phyloP scores from a whole-genome alignment of 2,888 invertebrate genomes.

The Drosophila hawaiiensis region DNA sequence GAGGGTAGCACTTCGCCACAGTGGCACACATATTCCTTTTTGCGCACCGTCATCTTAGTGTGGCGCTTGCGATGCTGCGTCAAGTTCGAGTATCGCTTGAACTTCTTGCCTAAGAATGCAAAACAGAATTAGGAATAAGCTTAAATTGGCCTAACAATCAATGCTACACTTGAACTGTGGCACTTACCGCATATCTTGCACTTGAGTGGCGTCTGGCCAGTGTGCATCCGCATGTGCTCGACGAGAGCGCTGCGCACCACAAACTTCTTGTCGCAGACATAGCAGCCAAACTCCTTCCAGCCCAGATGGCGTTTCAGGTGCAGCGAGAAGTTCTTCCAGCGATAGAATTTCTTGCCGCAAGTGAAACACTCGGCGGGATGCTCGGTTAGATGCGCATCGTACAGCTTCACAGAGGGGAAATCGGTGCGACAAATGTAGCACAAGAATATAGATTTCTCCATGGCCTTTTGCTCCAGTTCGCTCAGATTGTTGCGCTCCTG shows the following conservation, averaged over 20 bases:
- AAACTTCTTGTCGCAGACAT: conserved; percentile 93
- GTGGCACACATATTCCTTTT: conserved; percentile 90
- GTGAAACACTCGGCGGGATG: conserved; percentile 94
- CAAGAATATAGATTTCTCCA: conserved; percentile 84
- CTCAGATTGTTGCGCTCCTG: conserved; percentile 80
- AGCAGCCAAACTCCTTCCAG: conserved; percentile 90
- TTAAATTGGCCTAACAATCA: neutral
- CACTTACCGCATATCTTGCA: conserved; percentile 90
- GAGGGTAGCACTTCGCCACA: conserved; percentile 94
- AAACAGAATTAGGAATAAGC: neutral
- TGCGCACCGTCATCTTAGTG: conserved; percentile 89
- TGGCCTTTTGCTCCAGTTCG: conserved; percentile 82
- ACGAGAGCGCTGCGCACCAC: conserved; percentile 92
- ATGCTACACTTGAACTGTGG: neutral
- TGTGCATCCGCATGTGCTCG: conserved; percentile 94
- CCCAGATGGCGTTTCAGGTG: conserved; percentile 93
- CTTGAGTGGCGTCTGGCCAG: conserved; percentile 92
- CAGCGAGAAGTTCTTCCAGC: conserved; percentile 90
- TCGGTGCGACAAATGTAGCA: conserved; percentile 89
- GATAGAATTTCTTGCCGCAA: conserved; percentile 92
- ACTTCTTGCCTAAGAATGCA: conserved; percentile 87
- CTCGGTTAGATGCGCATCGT: conserved; percentile 90
- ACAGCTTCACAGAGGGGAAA: conserved; percentile 89
- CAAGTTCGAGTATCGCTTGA: conserved; percentile 93
- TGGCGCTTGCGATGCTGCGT: conserved; percentile 94